Evolutionary conservation across 2,888 invertebrate genomes (phyloP), one percentile per base, ranked within the genome.

Genomic region (Heliconius aoede): DNA sequence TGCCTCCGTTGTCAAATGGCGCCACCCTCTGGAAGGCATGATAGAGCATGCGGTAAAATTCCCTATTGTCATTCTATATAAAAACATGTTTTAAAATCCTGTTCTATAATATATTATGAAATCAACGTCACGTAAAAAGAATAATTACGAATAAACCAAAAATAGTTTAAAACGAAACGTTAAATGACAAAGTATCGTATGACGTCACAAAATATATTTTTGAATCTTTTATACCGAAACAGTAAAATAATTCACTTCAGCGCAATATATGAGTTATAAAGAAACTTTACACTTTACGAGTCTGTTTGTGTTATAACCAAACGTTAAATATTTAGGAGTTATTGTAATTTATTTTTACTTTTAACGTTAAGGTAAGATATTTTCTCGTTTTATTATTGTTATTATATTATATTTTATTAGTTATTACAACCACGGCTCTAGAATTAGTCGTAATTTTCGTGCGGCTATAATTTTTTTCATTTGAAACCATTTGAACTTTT

Each of bases 291-390:
- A 26, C 21, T 65, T 65, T 68, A 68, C 8, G 68, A 46, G 9
- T 51, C 18, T 68, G 15, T 68, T 68, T 68, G 68, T 51, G 46
- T 51, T 46, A 28, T 21, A 68, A 28, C 68, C 11, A 28, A 51
- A 67, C 5, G 28, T 61, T 18, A 18, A 30, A 61, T 61, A 30
- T 28, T 61, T 18, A 61, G 15, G 28, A 61, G 26, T 18, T 61
- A 11, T 9, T n/a, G 24, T 61, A 28, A 61, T 61, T 61, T 9
- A 32, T 32, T 32, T 32, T 40, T 4, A 18, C 15, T 40, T 46
- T 46, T 18, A 18, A 18, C 46, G 18, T 46, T 15, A 40, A 4
- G 5, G 15, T 46, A 15, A 18, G 15, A 46, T 1, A 46, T 15
- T 15, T 5, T 46, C 46, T 46, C 46, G 46, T n/a, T n/a, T n/a